Evolutionary conservation across 2,797 vertebrate species (phyloP).

Genomic region (Pipistrellus pygmaeus): DNA sequence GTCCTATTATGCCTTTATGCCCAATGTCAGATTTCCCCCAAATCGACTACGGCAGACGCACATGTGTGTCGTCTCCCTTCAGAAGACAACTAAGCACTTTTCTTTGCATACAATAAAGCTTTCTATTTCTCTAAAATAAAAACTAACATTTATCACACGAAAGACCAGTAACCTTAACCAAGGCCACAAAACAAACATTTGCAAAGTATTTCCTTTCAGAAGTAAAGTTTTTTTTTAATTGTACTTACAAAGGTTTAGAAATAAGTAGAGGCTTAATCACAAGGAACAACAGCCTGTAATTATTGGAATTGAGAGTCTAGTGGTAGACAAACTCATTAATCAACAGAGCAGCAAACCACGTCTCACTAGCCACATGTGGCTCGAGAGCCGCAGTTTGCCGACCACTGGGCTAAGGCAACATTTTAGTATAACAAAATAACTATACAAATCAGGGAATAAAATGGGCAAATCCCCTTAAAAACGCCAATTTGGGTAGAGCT

Average conservation of each 20-base stretch:
- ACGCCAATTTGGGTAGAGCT: background rate
- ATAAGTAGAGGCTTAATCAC: background rate
- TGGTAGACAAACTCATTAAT: too few relatives aligned
- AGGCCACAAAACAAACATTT: background rate
- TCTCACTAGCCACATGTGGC: too few relatives aligned
- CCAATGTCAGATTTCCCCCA: background rate
- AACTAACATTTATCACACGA: background rate
- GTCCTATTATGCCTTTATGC: background rate
- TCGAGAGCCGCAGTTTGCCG: too few relatives aligned
- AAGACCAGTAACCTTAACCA: background rate
- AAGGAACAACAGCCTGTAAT: too few relatives aligned
- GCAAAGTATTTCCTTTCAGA: background rate
- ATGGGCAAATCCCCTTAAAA: background rate
- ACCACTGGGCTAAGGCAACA: background rate
- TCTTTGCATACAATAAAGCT: background rate
- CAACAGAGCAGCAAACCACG: too few relatives aligned
- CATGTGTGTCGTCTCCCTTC: background rate
- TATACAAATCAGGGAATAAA: background rate
- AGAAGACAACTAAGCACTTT: background rate
- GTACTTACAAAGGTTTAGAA: background rate
- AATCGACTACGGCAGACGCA: background rate
- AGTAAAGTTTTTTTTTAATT: constrained; percentile 23
- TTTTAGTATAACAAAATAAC: constrained; percentile 37
- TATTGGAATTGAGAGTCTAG: too few relatives aligned
- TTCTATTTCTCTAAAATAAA: background rate